Evolutionary conservation across 2,797 vertebrate species (phyloP).

Genomic region (Tragelaphus eurycerus): DNA sequence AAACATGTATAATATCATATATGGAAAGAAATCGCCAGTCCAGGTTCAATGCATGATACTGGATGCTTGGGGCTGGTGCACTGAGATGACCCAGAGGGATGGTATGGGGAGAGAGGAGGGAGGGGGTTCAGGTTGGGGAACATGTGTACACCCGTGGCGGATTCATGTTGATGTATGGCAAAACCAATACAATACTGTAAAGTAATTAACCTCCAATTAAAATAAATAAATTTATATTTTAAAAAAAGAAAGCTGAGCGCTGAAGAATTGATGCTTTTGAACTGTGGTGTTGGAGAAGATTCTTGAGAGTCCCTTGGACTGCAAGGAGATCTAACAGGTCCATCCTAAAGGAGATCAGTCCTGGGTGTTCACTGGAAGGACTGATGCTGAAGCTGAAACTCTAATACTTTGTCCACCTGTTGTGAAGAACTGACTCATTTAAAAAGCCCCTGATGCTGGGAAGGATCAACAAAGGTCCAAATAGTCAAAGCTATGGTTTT

Average conservation of each 20-base stretch:
- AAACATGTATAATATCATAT: too few species aligned
- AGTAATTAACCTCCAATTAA: too few species aligned
- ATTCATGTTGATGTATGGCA: too few species aligned
- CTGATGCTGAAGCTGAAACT: not conserved
- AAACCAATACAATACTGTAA: too few species aligned
- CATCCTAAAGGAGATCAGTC: not conserved
- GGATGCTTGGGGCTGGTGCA: too few species aligned
- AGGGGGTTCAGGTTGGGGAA: too few species aligned
- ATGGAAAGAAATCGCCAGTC: too few species aligned
- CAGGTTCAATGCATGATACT: too few species aligned
- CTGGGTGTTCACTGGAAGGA: not conserved
- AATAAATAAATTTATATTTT: too few species aligned
- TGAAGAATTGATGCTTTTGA: not conserved
- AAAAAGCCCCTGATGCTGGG: not conserved
- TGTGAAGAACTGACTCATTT: not conserved
- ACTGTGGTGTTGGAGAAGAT: not conserved
- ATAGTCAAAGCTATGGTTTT: not conserved
- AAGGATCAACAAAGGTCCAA: not conserved
- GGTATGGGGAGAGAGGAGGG: too few species aligned
- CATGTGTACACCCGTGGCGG: too few species aligned
- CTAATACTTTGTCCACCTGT: not conserved
- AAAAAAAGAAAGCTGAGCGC: not conserved
- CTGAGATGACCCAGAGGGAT: too few species aligned
- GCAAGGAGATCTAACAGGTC: not conserved
- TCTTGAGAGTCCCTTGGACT: not conserved